These are phyloP conservation scores for Calliopum simillimum DNA, from an alignment of 2,888 invertebrate species.

Conservation along the genomic window DNA sequence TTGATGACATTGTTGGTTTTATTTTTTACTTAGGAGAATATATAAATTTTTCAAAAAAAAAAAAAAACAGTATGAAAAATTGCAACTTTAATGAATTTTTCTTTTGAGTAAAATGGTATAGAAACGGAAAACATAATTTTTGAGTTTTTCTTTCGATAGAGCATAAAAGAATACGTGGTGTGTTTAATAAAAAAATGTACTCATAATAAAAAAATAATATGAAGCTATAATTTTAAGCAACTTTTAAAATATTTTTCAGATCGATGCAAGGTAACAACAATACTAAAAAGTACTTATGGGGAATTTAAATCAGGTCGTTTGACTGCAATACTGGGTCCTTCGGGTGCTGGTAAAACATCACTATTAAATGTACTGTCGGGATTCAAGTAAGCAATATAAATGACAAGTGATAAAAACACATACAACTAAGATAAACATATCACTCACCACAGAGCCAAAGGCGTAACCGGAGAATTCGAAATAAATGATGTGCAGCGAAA, in stretches of 20 bases:
- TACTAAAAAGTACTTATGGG: conserved; percentile 72
- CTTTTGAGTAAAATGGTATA: too few relatives aligned
- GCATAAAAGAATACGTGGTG: too few relatives aligned
- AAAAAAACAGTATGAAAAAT: too few relatives aligned
- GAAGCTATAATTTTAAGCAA: too few relatives aligned
- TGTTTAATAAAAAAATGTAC: too few relatives aligned
- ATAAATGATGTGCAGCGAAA: conserved; percentile 78
- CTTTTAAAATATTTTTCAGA: neutral
- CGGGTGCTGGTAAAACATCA: conserved; percentile 83
- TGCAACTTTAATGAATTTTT: too few relatives aligned
- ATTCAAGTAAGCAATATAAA: conserved; percentile 70
- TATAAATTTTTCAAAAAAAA: too few relatives aligned
- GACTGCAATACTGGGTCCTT: conserved; percentile 77
- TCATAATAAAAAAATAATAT: too few relatives aligned
- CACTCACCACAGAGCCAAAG: conserved; percentile 49
- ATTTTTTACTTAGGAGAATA: too few relatives aligned
- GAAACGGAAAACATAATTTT: too few relatives aligned
- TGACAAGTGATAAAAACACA: conserved; percentile 27
- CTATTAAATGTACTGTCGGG: conserved; percentile 81
- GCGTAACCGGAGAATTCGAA: conserved; percentile 74
- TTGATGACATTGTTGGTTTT: too few relatives aligned
- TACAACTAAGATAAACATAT: neutral
- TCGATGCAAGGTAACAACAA: conserved; percentile 48
- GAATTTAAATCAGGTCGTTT: conserved; percentile 73
- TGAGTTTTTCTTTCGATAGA: too few relatives aligned